Evolutionary conservation across 2,113 vertebrate genomes (phyloP).

Genomic region (Chaetodon trifascialis): DNA sequence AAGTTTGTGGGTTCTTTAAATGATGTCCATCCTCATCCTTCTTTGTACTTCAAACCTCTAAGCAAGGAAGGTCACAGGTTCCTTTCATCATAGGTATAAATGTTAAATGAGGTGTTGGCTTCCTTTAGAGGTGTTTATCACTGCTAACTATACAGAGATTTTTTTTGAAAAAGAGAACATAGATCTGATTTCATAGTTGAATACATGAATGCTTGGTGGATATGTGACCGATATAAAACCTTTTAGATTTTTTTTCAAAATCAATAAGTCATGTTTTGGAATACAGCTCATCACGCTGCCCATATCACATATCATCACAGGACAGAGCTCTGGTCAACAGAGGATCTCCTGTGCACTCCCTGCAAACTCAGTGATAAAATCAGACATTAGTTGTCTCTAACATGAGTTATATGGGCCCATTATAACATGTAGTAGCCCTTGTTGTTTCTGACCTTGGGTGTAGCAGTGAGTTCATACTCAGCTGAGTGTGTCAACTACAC

Average conservation of each 20-base stretch:
- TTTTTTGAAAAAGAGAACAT: background rate
- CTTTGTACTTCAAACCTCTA: background rate
- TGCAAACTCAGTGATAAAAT: slow-evolving; percentile 45
- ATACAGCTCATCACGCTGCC: background rate
- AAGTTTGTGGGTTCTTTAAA: background rate
- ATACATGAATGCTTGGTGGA: background rate
- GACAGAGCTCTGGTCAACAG: slow-evolving; percentile 1
- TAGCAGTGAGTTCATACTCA: slow-evolving; percentile 57
- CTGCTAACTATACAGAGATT: background rate
- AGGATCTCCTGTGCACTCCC: background rate
- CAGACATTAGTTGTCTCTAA: slow-evolving; percentile 53
- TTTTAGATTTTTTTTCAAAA: background rate
- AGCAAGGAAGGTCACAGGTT: slow-evolving; percentile 2
- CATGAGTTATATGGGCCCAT: slow-evolving; percentile 59
- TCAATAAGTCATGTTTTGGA: slow-evolving; percentile 16
- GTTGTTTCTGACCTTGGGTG: slow-evolving; percentile 55
- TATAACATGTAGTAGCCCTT: slow-evolving; percentile 50
- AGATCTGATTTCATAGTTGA: background rate
- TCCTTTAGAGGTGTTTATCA: background rate
- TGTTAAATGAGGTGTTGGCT: background rate
- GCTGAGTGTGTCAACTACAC: slow-evolving; percentile 64
- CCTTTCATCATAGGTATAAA: background rate
- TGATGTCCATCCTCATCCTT: background rate
- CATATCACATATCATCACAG: slow-evolving; percentile 15
- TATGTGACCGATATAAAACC: background rate